Evolutionary conservation across 2,888 invertebrate species (phyloP), one percentile per base, ranked within the genome.

Genomic region (Eurytoma californica): DNA sequence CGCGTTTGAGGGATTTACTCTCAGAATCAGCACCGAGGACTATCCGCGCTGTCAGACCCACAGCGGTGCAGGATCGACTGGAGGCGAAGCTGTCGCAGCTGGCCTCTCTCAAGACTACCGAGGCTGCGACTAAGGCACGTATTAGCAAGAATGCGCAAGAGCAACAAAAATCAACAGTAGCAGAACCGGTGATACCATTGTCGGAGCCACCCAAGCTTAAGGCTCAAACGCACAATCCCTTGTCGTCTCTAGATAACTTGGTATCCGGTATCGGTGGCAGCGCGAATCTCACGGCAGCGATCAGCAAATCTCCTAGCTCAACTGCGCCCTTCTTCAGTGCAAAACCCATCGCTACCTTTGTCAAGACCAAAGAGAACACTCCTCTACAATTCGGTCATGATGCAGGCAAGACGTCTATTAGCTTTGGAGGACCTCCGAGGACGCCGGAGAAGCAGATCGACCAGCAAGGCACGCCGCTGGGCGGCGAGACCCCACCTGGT

Each of bases 201-300:
- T 24, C 57, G 4, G 49, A 58, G 7, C 24, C 49, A 2, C 13
- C 55, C 9, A 77, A 70, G 20, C 4, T 57, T 9, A 83, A 81
- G 24, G 12, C 60, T 24, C 80, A 39, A 39, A 18, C 83, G 18
- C 87, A 86, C 63, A 87, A 84, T 83, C 87, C 90, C 0, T 78
- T 90, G 3, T 86, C 88, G 39, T 89, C 88, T 0, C 81, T 90
- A n/a, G 87, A 88, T 66, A 88, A 85, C 66, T 86, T 90, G 7
- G 89, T 90, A 9, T 87, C 88, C 1, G 87, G 87, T 51, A 86
- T 90, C 53, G 87, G 86, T 30, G 77, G 47, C 7, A 18, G 30
- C n/a, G n/a, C 16, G 20, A 5, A 14, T 0, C 3, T 24, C n/a
- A 9, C 12, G 3, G 1, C 47, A 12, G 20, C 63, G 2, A 14